Conservation (phyloP, 2,113 vertebrate species). For the Coreoperca whiteheadi region DNA sequence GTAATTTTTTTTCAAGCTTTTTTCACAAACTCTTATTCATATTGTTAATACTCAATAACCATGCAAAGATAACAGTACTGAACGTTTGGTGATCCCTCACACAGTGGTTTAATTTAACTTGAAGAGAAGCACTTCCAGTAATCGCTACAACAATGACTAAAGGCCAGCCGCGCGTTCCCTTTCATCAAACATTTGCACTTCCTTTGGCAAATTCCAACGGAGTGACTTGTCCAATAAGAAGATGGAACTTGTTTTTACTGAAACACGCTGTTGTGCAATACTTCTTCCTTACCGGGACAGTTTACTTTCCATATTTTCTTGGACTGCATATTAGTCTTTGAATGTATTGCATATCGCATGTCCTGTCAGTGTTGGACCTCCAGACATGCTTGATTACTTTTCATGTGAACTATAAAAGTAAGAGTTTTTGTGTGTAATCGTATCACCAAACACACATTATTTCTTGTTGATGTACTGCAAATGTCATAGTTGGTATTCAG, state of each 20-base stretch:
- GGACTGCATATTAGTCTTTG: background rate
- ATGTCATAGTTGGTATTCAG: background rate
- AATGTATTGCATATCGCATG: background rate
- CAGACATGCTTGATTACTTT: background rate
- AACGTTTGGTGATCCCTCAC: constrained; percentile 13
- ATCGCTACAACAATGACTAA: constrained; percentile 51
- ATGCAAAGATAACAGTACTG: background rate
- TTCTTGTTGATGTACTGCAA: background rate
- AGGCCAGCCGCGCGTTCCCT: background rate
- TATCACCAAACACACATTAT: background rate
- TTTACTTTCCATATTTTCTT: constrained; percentile 1
- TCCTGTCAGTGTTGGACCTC: background rate
- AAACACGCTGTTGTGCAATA: constrained; percentile 51
- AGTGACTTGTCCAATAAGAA: constrained; percentile 63
- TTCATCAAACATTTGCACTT: constrained; percentile 63
- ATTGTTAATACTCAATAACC: background rate
- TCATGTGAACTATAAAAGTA: background rate
- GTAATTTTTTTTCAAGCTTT: background rate
- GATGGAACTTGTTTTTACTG: constrained; percentile 44
- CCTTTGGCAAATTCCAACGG: constrained; percentile 65
- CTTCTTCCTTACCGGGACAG: constrained; percentile 7
- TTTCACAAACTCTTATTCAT: background rate
- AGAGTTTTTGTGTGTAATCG: background rate
- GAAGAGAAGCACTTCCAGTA: constrained; percentile 65
- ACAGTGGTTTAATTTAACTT: constrained; percentile 4